Conservation (phyloP, 2,113 vertebrate species). For the Macaca nemestrina region DNA sequence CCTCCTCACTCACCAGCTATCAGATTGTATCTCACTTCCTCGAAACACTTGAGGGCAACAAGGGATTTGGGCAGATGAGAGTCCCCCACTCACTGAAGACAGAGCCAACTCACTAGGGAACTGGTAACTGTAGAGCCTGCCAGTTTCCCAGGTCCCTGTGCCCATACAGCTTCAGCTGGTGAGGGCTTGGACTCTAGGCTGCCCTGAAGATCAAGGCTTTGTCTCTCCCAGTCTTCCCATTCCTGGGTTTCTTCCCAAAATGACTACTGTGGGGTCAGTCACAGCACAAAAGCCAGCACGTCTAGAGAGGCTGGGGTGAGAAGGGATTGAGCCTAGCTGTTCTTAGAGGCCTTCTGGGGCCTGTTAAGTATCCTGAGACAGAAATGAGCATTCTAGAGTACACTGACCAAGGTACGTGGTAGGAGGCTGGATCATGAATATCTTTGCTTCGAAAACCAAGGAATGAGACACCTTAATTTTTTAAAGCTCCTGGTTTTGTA, state of each 20-base stretch:
- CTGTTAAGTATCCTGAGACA: not conserved
- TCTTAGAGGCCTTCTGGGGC: not conserved
- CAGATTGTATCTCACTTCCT: not conserved
- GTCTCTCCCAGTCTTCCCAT: not conserved
- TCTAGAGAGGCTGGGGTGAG: not conserved
- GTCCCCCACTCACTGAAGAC: no score
- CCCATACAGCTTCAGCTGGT: not conserved
- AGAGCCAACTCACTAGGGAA: not conserved
- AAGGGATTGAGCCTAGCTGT: no score
- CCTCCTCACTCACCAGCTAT: not conserved
- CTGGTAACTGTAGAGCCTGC: not conserved
- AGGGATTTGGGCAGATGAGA: not conserved
- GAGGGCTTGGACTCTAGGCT: not conserved
- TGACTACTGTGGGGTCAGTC: not conserved
- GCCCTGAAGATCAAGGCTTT: not conserved
- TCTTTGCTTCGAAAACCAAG: not conserved
- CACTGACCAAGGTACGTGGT: no score
- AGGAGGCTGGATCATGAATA: no score
- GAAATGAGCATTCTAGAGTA: not conserved
- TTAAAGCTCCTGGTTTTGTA: not conserved
- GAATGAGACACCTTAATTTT: not conserved
- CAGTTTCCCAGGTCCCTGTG: not conserved
- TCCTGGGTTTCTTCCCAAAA: not conserved
- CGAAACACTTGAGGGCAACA: not conserved
- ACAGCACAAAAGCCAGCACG: not conserved